Evolutionary conservation across 2,113 vertebrate genomes (phyloP).

Genomic region (Talpa occidentalis): DNA sequence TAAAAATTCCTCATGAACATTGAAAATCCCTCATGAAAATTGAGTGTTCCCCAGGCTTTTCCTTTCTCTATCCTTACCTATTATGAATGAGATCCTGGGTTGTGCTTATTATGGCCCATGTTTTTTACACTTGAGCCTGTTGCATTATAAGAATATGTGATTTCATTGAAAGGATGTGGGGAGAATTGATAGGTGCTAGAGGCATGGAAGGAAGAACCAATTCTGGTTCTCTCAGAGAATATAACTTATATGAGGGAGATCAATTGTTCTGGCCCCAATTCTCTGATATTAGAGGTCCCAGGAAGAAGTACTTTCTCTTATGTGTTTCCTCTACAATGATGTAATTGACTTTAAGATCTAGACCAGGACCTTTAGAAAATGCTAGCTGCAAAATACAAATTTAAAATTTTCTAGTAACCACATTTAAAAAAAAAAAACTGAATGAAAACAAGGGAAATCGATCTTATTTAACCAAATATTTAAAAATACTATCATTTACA

Average conservation of each 20-base stretch:
- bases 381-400: not conserved
- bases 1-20: not conserved
- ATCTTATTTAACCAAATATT: not conserved
- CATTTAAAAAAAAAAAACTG: not conserved
- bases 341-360: not conserved
- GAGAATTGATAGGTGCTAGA: not conserved
- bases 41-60: not conserved
- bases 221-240: not conserved
- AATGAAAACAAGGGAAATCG: not conserved
- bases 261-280: not conserved
- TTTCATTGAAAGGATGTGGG: not conserved
- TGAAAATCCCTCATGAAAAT: not conserved
- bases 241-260: not conserved
- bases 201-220: not conserved
- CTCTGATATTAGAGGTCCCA: not conserved
- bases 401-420: not conserved
- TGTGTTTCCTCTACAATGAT: not conserved
- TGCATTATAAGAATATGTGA: not conserved
- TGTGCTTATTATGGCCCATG: not conserved
- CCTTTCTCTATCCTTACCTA: not conserved
- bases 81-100: not conserved
- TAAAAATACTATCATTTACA: slow-evolving; percentile 31
- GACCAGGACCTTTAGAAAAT: not conserved
- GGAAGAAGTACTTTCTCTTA: not conserved
- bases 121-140: not conserved